Evolutionary conservation across 2,797 vertebrate genomes (phyloP).

Genomic region (Chelon auratus): DNA sequence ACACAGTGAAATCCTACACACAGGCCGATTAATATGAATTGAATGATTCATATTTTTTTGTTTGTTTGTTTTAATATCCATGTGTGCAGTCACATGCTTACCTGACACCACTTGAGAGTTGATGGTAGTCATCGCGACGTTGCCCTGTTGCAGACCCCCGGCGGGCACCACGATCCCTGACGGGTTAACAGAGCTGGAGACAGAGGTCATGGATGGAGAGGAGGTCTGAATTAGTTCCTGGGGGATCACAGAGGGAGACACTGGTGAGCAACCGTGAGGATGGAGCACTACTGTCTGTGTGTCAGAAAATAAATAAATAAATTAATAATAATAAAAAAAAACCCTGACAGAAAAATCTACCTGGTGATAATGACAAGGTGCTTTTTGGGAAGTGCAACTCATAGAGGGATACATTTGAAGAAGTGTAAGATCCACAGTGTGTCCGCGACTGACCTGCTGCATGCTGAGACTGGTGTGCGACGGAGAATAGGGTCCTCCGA

Average conservation of each 20-base stretch:
- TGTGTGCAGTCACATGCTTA: conserved; percentile 70
- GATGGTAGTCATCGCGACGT: conserved; percentile 92
- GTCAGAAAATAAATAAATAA: no score
- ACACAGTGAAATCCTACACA: no score
- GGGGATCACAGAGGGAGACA: conserved; percentile 77
- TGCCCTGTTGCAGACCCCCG: conserved; percentile 90
- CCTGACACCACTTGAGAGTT: conserved; percentile 94
- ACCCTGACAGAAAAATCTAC: conserved; percentile 24
- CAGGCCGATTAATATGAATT: no score
- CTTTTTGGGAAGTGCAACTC: not conserved
- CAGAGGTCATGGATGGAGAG: conserved; percentile 91
- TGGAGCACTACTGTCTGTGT: conserved; percentile 25
- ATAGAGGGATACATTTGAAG: not conserved
- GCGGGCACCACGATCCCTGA: conserved; percentile 93
- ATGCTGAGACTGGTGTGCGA: conserved; percentile 94
- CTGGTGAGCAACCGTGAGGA: conserved; percentile 59
- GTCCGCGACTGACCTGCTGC: conserved; percentile 89
- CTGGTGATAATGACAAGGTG: conserved; percentile 22
- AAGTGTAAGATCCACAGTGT: not conserved
- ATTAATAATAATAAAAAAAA: not conserved
- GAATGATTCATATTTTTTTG: no score
- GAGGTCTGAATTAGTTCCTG: conserved; percentile 97
- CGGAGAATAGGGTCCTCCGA: conserved; percentile 96
- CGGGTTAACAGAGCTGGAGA: conserved; percentile 91
- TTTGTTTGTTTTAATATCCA: not conserved